phyloP scores from a whole-genome alignment of 2,113 vertebrate species.

The Semnornis frantzii region DNA sequence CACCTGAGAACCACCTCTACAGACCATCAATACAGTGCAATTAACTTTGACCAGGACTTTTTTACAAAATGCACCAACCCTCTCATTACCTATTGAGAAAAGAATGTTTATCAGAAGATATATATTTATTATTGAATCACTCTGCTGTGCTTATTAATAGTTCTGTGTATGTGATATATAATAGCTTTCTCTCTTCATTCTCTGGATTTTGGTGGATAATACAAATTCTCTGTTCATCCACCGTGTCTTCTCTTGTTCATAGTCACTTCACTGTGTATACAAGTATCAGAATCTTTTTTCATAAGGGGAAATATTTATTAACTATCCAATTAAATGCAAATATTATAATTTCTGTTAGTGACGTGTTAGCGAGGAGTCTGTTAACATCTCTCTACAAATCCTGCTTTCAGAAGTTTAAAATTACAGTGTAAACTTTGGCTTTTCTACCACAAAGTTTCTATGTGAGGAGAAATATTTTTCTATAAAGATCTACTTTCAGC shows the following conservation, averaged over 20 bases:
- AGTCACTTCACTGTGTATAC: background rate
- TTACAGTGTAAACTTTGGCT: background rate
- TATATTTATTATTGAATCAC: background rate
- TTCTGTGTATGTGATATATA: background rate
- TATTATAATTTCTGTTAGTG: conserved; percentile 2
- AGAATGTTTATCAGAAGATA: background rate
- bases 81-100: background rate
- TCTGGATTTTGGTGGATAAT: conserved; percentile 4
- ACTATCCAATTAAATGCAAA: conserved; percentile 19
- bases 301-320: conserved; percentile 51
- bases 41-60: conserved; percentile 65
- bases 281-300: background rate
- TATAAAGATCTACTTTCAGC: background rate
- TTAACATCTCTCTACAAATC: background rate
- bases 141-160: background rate
- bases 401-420: background rate
- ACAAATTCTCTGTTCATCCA: background rate
- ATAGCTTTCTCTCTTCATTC: background rate
- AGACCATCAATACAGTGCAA: conserved; percentile 75
- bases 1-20: conserved; percentile 65
- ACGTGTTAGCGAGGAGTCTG: background rate
- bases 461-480: background rate
- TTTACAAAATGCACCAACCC: conserved; percentile 23
- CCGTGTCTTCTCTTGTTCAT: background rate
- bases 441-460: background rate